phyloP scores from a whole-genome alignment of 2,797 vertebrate species.

The Hydrophis major region DNA sequence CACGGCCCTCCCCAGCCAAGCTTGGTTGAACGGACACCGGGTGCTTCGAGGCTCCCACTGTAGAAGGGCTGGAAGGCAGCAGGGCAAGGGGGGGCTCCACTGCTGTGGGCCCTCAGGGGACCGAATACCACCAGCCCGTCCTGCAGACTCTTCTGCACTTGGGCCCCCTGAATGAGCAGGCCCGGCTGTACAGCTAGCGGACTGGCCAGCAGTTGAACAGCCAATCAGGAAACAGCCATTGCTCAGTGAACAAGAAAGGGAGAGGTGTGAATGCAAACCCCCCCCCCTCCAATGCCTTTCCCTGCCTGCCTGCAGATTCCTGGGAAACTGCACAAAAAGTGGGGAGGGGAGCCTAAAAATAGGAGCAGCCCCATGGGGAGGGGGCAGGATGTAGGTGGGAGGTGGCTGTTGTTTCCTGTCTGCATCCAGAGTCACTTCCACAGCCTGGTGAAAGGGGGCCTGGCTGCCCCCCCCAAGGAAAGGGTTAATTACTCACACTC shows the following conservation, averaged over 20 bases:
- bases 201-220: not conserved
- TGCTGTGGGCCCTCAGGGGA: not conserved
- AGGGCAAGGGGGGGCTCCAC: not conserved
- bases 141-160: not conserved
- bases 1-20: not conserved
- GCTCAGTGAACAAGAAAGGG: not conserved
- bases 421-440: not conserved
- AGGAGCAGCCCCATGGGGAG: not conserved
- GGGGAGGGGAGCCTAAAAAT: not conserved
- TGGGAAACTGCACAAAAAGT: not conserved
- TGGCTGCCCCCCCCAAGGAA: not conserved
- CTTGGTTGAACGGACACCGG: not conserved
- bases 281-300: not conserved
- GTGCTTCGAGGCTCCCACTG: not conserved
- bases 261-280: not conserved
- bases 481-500: no score
- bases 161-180: not conserved
- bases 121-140: not conserved
- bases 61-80: not conserved
- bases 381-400: not conserved
- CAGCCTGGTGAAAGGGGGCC: not conserved
- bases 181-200: not conserved
- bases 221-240: not conserved
- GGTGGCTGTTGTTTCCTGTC: not conserved
- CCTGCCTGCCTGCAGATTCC: not conserved